phyloP scores from a whole-genome alignment of 2,888 invertebrate species.

The Disparrhopalites patrizii region DNA sequence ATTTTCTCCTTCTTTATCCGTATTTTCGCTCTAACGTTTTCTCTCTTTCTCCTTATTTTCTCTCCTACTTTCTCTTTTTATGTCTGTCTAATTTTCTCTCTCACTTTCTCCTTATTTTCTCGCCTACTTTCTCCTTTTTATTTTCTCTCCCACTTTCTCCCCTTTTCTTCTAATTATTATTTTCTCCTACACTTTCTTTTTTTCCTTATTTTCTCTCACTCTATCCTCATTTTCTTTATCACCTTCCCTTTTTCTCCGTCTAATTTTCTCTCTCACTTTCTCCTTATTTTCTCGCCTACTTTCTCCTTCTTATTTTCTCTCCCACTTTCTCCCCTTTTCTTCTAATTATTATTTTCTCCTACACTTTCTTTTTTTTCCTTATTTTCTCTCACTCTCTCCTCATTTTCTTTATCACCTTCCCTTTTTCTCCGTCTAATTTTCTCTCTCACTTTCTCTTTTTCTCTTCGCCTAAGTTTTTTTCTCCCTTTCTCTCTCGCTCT shows the following conservation, averaged over 20 bases:
- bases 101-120: neutral
- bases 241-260: neutral
- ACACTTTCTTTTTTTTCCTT: neutral
- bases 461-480: conserved; percentile 3
- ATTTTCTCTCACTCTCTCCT: neutral
- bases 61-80: neutral
- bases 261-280: neutral
- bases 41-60: no score
- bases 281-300: neutral
- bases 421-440: neutral
- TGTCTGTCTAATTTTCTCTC: neutral
- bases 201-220: neutral
- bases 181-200: neutral
- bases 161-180: neutral
- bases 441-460: neutral
- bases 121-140: neutral
- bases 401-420: neutral
- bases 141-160: conserved; percentile 1
- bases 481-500: no score
- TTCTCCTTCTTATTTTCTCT: no score
- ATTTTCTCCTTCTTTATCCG: neutral
- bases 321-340: conserved; percentile 1
- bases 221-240: neutral
- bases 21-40: neutral
- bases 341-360: neutral